These are phyloP conservation scores for Oscheius onirici DNA, from an alignment of 2,888 invertebrate species.

Conservation along the genomic window DNA sequence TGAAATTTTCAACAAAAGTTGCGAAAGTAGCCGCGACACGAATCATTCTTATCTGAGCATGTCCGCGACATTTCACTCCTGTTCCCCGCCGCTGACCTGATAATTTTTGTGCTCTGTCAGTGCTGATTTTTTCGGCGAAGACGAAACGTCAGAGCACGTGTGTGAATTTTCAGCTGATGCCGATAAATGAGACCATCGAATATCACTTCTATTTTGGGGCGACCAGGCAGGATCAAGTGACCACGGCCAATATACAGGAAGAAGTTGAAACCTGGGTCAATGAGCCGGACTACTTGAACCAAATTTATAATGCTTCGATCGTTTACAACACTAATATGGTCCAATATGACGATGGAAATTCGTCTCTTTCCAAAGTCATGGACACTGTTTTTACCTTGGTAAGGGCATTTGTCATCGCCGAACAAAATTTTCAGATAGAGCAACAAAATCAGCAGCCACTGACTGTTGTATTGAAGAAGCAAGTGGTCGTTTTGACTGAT, in stretches of 20 bases:
- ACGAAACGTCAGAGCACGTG: not conserved
- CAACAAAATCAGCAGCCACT: slow-evolving; percentile 43
- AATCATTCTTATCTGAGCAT: slow-evolving; percentile 15
- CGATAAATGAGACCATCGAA: slow-evolving; percentile 23
- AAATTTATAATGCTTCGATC: slow-evolving; percentile 16
- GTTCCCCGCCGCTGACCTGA: slow-evolving; percentile 21
- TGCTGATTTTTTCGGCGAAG: not conserved
- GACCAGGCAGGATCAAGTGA: not conserved
- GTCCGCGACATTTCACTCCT: slow-evolving; percentile 23
- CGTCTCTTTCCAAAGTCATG: not conserved
- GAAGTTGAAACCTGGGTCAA: slow-evolving; percentile 23
- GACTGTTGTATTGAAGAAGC: slow-evolving; percentile 46
- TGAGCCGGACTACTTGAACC: slow-evolving; percentile 15
- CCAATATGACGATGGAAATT: slow-evolving; percentile 15
- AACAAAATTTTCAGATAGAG: slow-evolving; percentile 1
- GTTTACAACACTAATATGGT: not conserved
- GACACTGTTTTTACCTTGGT: slow-evolving; percentile 13
- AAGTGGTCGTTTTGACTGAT: slow-evolving; percentile 50
- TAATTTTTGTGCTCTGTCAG: slow-evolving; percentile 3
- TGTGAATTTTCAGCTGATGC: slow-evolving; percentile 30
- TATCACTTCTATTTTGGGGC: slow-evolving; percentile 28
- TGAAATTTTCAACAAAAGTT: not conserved
- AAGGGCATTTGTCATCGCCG: not conserved
- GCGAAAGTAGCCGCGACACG: not conserved
- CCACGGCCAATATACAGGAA: slow-evolving; percentile 20